phyloP scores from a whole-genome alignment of 2,888 invertebrate species.

The Agonopterix subpropinquella region DNA sequence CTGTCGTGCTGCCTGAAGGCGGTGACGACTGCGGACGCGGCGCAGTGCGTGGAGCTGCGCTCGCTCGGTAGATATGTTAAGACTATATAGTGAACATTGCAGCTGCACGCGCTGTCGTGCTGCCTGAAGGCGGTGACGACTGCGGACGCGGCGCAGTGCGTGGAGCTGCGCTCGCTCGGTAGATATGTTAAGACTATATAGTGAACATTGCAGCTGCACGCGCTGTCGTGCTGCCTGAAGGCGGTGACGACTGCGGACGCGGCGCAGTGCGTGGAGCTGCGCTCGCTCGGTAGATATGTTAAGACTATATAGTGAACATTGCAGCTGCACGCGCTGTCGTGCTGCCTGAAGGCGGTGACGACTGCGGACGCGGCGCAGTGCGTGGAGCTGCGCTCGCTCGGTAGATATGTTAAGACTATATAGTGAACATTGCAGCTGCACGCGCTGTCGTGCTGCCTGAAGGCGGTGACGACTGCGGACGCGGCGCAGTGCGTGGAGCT shows the following conservation, averaged over 20 bases:
- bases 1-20: conserved; percentile 95
- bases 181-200: too few species aligned
- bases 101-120: conserved; percentile 94
- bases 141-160: conserved; percentile 81
- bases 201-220: conserved; percentile 83
- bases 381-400: conserved; percentile 89
- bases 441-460: conserved; percentile 93
- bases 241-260: conserved; percentile 88
- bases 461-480: conserved; percentile 89
- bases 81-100: too few species aligned
- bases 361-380: conserved; percentile 84
- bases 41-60: conserved; percentile 86
- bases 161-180: conserved; percentile 91
- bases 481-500: conserved; percentile 86
- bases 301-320: too few species aligned
- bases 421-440: conserved; percentile 81
- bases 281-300: too few species aligned
- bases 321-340: conserved; percentile 92
- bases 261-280: conserved; percentile 86
- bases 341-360: conserved; percentile 93
- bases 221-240: conserved; percentile 93
- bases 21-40: conserved; percentile 84
- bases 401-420: too few species aligned
- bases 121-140: conserved; percentile 94
- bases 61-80: too few species aligned